Base-by-base conservation (phyloP, 2,888 invertebrate species). In the Incurvaria masculella region DNA sequence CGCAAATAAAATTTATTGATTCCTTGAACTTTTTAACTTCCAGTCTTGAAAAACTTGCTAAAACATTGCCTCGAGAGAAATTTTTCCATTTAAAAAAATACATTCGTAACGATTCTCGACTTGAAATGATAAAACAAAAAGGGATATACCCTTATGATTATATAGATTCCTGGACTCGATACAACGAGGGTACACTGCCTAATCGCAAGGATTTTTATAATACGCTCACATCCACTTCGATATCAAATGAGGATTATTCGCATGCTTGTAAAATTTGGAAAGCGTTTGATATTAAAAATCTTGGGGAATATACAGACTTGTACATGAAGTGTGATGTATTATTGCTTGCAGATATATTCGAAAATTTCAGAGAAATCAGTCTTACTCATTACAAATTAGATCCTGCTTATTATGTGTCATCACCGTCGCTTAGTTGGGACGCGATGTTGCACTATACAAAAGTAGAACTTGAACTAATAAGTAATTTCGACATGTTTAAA, bases 81-180 rank as follows among this genome's bases (percentile, higher is more conserved):
- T 51, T 50, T 33, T 42, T 26, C 18, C 33, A 50, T n/a, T 33
- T 51, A 21, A 39, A 20, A 26, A 14, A 20, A 21, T 42, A 38
- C 44, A 51, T 43, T 39, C 8, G 11, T 3, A 33, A 51, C n/a
- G n/a, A 42, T 19, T n/a, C 42, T 2, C 40, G 33, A 41, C 47
- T 49, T 21, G 43, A 51, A 20, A 44, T 51, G 19, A 16, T 40
- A 16, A n/a, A 33, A n/a, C 33, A 42, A 14, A 49, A 49, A 23
- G 51, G 49, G 19, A 45, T 51, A 10, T 51, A 51, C 46, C 45
- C 45, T 8, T 52, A 51, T 42, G 52, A 51, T 23, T 52, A 51
- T 49, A 19, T 49, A 10, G 23, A 46, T 44, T 46, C 45, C 5
- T 51, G 51, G 49, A 38, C 47, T 6, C 19, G 45, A 19, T 44